Percentiles rank a stretch among this genome's conserved stretches.
Conservation (phyloP, 92 coral and sea anemone genomes). For the Palythoa grandis region DNA sequence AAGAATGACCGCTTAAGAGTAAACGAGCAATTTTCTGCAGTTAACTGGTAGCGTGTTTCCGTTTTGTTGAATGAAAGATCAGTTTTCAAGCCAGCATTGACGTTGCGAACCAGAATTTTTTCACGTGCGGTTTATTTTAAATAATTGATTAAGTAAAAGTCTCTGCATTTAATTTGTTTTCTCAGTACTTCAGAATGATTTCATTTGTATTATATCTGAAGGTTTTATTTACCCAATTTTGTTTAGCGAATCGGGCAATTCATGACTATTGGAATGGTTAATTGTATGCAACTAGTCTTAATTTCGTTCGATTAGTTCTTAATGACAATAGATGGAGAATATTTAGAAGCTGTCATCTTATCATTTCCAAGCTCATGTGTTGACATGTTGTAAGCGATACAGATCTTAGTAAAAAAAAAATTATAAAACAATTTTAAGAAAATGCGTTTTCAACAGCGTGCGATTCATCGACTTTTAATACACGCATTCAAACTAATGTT, state of each 20-base stretch:
- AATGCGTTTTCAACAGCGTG: background rate
- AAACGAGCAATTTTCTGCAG: conserved; percentile 39
- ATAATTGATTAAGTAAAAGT: conserved; percentile 74
- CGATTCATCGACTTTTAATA: background rate
- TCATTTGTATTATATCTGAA: background rate
- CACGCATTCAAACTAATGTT: background rate
- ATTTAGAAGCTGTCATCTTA: conserved; percentile 20
- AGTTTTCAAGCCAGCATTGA: conserved; percentile 19
- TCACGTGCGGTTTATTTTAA: conserved; percentile 85
- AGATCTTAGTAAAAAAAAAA: conserved; percentile 11
- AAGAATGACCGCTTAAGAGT: conserved; percentile 13
- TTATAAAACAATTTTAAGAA: background rate
- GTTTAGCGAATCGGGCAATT: conserved; percentile 37
- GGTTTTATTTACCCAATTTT: conserved; percentile 30
- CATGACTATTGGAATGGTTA: conserved; percentile 25
- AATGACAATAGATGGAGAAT: conserved; percentile 41
- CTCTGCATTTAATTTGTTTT: conserved; percentile 72
- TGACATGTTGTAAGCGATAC: conserved; percentile 33
- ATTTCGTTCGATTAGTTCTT: conserved; percentile 39
- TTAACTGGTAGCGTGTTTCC: conserved; percentile 33
- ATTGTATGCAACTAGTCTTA: conserved; percentile 38
- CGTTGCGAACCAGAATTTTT: conserved; percentile 49
- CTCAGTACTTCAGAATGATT: conserved; percentile 61
- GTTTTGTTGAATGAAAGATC: background rate
- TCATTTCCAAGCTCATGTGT: conserved; percentile 23